Evolutionary conservation across 2,797 vertebrate species (phyloP), one percentile per base, ranked within the genome.

Genomic region (Acanthiza pusilla): DNA sequence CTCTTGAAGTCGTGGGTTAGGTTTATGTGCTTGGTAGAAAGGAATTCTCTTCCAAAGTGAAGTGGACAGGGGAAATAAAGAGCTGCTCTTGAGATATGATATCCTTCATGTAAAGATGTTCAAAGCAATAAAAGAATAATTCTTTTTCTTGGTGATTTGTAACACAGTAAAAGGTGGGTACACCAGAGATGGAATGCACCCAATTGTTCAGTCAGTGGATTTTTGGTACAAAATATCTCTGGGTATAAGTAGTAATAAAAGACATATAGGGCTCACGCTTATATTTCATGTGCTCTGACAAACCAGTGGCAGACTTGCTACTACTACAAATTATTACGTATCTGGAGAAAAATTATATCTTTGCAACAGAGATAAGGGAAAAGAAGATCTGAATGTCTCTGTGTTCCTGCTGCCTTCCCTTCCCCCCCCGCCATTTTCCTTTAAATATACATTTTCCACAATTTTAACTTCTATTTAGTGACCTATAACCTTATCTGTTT

Each of bases 401-500:
- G 12, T 53, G 57, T 23, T 34, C 21, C 19, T 60, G 27, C 20
- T 80, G 23, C 2, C 32, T 55, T 21, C 12, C 22, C 26, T n/a
- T 32, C 32, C 30, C 29, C 38, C 38, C 38, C 38, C 10, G 38
- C 38, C 5, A 38, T 78, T 92, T 82, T 77, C 17, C 22, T 76
- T 94, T 89, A 76, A 94, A 91, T 88, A 91, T 51, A 87, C 5
- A 50, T 93, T 79, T 87, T 80, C 65, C 32, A 53, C 73, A 60
- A 36, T 85, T 93, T 95, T 93, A 89, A 80, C 71, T 94, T 96
- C 79, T 36, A 13, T 70, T 81, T 77, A 26, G 68, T 93, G 78
- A 94, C 92, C 95, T 95, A 71, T 96, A 93, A 95, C 88, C 89
- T 97, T 79, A 73, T 93, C 96, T 88, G 48, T 96, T 97, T 95